phyloP scores from a whole-genome alignment of 2,113 vertebrate genomes.

The Leucopternis melanops region DNA sequence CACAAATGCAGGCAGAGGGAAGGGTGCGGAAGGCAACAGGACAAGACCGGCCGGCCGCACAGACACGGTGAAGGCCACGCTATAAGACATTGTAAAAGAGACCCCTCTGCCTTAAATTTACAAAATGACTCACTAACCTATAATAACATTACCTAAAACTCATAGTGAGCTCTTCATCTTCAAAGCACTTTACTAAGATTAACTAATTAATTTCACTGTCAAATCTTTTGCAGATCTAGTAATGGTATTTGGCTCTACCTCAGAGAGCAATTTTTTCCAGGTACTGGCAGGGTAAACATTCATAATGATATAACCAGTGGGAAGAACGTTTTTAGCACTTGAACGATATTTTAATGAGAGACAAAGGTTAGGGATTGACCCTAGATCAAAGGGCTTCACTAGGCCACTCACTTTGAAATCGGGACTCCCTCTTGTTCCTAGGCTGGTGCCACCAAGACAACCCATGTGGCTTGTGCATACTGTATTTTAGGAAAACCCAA shows the following conservation, averaged over 20 bases:
- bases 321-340: conserved; percentile 48
- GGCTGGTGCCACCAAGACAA: not conserved
- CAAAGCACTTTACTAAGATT: conserved; percentile 70
- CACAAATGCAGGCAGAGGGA: not conserved
- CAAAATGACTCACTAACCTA: conserved; percentile 68
- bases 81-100: not conserved
- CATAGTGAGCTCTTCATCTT: conserved; percentile 66
- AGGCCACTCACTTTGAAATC: not conserved
- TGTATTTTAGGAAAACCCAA: not conserved
- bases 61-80: not conserved
- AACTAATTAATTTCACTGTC: conserved; percentile 74
- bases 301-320: conserved; percentile 67
- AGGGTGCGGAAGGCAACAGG: not conserved
- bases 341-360: conserved; percentile 35
- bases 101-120: conserved; percentile 51
- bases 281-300: conserved; percentile 69
- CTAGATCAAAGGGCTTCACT: conserved; percentile 23
- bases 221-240: conserved; percentile 70
- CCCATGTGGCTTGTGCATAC: not conserved
- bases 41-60: not conserved
- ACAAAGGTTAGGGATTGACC: conserved; percentile 43
- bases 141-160: conserved; percentile 70
- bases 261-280: conserved; percentile 70
- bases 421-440: not conserved
- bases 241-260: conserved; percentile 71